Base-by-base conservation (phyloP, 1,140 invertebrate species). In the Odontomachus brunneus region DNA sequence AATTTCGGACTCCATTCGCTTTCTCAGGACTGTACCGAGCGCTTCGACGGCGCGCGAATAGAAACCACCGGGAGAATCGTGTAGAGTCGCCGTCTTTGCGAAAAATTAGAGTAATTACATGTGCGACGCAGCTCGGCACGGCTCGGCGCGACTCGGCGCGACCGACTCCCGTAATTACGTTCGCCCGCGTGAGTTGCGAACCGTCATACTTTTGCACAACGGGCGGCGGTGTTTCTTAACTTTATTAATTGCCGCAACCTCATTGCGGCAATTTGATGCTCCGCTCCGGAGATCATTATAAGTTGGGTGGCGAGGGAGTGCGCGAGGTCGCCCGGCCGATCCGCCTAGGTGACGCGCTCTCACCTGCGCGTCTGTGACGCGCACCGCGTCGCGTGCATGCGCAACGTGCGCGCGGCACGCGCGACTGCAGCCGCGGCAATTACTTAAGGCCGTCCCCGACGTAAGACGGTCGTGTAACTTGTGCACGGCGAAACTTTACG, bases 211-310 rank as follows among this genome's bases (percentile, higher is more conserved):
- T 86, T 83, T 59, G 57, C n/a, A 0, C 22, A 14, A 24, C 38
- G 51, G 75, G 65, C 80, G 44, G 19, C 72, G 63, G 82, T 72
- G 74, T 87, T 88, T 84, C 75, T 87, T 87, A 87, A 88, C 82
- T 88, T 87, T 81, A 86, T 88, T 88, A 88, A 88, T 88, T 88
- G 82, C 55, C 75, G 26, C 74, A 53, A 84, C 63, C 65, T 74
- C 81, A 86, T 84, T 81, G 84, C 55, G 63, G 86, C 85, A 88
- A 84, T 88, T 88, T 84, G 74, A 88, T 80, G 86, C 86, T 57
- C 33, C 72, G 72, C 72, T 48, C 84, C 49, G 57, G 74, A 84
- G 69, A 88, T 88, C 74, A 60, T 88, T 88, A 87, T 83, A 87
- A 88, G 85, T 88, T 88, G 75, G 76, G 62, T 57, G 59, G 55